A percentile compares a stretch with the other conserved stretches of the same genome.
Conservation (phyloP, 2,888 invertebrate species). For the Tetranychus truncatus region DNA sequence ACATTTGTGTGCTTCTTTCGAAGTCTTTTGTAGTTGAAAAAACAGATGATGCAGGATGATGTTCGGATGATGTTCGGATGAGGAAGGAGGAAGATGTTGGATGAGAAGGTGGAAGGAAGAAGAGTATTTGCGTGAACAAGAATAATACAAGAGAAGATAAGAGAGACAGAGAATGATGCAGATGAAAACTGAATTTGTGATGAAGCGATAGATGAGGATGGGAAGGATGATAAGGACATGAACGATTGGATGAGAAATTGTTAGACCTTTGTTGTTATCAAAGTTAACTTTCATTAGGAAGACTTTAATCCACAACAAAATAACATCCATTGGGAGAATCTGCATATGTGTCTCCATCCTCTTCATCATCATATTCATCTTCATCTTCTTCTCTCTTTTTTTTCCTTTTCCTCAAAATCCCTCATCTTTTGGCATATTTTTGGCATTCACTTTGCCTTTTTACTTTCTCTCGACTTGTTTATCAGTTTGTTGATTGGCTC, state of each 20-base stretch:
- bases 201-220: slow-evolving; percentile 2
- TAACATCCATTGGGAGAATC: background rate
- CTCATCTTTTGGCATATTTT: too few relatives aligned
- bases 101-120: background rate
- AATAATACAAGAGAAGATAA: background rate
- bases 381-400: too few relatives aligned
- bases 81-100: background rate
- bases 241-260: background rate
- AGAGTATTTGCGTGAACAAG: too few relatives aligned
- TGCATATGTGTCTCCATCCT: background rate
- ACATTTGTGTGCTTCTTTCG: background rate
- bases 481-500: too few relatives aligned
- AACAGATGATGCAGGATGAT: background rate
- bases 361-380: background rate
- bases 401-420: too few relatives aligned
- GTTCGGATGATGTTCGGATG: background rate
- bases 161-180: slow-evolving; percentile 1
- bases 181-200: background rate
- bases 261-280: background rate
- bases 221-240: background rate
- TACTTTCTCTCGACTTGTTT: too few relatives aligned
- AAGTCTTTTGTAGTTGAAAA: background rate
- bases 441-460: too few relatives aligned
- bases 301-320: background rate
- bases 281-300: background rate